Percentiles rank a stretch among this genome's conserved stretches.
phyloP scores from a whole-genome alignment of 1,140 invertebrate species.

The Eupristina koningsbergeri region DNA sequence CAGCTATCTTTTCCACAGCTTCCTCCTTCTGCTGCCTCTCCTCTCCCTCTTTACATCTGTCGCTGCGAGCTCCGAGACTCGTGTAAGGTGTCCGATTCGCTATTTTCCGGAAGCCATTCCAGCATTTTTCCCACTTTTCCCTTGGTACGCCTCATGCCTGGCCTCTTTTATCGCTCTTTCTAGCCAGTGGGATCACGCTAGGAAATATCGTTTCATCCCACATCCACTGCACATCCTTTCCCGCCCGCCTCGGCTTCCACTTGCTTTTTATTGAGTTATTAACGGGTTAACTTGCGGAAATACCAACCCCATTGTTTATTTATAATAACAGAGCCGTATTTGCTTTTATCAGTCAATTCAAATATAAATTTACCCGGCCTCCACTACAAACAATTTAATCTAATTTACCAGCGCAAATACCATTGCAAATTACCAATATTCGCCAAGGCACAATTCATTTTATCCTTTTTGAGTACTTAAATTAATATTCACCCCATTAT shows the following conservation, averaged over 20 bases:
- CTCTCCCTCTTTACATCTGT: conserved; percentile 20
- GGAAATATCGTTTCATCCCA: not conserved
- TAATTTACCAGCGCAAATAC: too few species aligned
- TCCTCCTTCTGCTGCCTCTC: not conserved
- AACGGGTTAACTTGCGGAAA: not conserved
- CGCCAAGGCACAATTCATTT: too few species aligned
- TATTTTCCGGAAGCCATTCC: conserved; percentile 46
- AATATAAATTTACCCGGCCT: too few species aligned
- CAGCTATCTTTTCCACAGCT: conserved; percentile 26
- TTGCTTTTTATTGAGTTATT: not conserved
- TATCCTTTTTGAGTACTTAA: too few species aligned
- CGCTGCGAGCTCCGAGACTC: not conserved
- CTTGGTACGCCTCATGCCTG: not conserved
- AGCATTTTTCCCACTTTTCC: not conserved
- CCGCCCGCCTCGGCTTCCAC: not conserved
- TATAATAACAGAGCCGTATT: too few species aligned
- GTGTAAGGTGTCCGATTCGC: conserved; percentile 35
- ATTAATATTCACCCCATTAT: too few species aligned
- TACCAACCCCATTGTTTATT: not conserved
- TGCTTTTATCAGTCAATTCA: too few species aligned
- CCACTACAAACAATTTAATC: too few species aligned
- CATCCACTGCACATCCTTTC: not conserved
- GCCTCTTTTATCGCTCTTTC: not conserved
- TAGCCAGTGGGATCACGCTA: not conserved
- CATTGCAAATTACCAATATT: too few species aligned